Evolutionary conservation across 2,797 vertebrate genomes (phyloP).

Genomic region (Rhyacichthys aspro): DNA sequence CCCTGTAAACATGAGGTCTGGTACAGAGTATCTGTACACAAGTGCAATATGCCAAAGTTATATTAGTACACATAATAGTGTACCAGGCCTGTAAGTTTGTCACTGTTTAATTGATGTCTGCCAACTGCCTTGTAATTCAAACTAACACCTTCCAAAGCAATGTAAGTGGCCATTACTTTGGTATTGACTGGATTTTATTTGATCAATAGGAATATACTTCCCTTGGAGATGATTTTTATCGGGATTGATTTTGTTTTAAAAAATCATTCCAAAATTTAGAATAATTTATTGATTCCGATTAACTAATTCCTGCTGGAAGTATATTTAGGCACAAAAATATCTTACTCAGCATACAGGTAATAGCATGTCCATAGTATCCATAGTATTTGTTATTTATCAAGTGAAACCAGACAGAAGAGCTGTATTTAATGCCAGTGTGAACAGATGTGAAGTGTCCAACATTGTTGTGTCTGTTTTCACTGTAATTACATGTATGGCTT

Average conservation of each 20-base stretch:
- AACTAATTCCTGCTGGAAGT: slow-evolving; percentile 6
- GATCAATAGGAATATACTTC: slow-evolving; percentile 12
- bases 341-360: slow-evolving; percentile 8
- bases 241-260: slow-evolving; percentile 32
- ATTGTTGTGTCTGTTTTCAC: slow-evolving; percentile 25
- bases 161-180: slow-evolving; percentile 22
- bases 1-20: slow-evolving; percentile 6
- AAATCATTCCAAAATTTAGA: slow-evolving; percentile 55
- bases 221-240: slow-evolving; percentile 29
- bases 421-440: slow-evolving; percentile 41
- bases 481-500: slow-evolving; percentile 25
- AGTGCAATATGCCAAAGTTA: slow-evolving; percentile 66
- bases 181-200: neutral
- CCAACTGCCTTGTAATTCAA: slow-evolving; percentile 35
- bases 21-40: slow-evolving; percentile 28
- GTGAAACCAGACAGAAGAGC: slow-evolving; percentile 4
- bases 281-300: slow-evolving; percentile 16
- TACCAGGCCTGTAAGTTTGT: slow-evolving; percentile 19
- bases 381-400: slow-evolving; percentile 10
- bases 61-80: slow-evolving; percentile 16
- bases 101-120: slow-evolving; percentile 12
- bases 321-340: slow-evolving; percentile 19
- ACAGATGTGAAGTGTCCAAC: slow-evolving; percentile 10
- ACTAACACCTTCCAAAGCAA: too few species aligned
- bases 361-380: slow-evolving; percentile 5